Evolutionary conservation across 2,797 vertebrate species (phyloP), one percentile per base, ranked within the genome.

Genomic region (Cyprinodon diabolis): DNA sequence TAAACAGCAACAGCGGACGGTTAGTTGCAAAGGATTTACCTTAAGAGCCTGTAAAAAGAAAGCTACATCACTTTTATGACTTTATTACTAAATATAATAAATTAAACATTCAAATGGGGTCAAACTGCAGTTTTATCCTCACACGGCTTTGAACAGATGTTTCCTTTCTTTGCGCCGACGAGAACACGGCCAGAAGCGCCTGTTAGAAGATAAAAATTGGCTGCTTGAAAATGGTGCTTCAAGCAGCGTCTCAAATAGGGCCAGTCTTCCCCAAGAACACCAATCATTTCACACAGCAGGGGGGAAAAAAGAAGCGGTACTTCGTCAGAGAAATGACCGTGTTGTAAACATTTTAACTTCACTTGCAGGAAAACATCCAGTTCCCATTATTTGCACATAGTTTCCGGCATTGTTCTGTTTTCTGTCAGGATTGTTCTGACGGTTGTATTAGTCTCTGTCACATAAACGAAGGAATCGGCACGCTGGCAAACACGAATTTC

Each of bases 331-430:
- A 72, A 77, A 66, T 57, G 40, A 75, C 67, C 51, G 54, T 2
- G 40, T 69, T 23, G 60, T 74, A 43, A 80, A 79, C 78, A 74
- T 75, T 76, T 78, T 19, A 74, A 77, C 60, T 66, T 62, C 19
- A n/a, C 60, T 77, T 13, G 13, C 67, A 7, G 13, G 15, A 43
- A 81, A 74, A 79, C 75, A 52, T 12, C 65, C 74, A 57, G 65
- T 52, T 76, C 25, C 66, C 57, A 66, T 76, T 19, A 3, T 23
- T 76, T 68, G 25, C 51, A 8, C n/a, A 49, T 11, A 25, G 19
- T 71, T 52, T 23, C 13, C 15, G 55, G 15, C 30, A 23, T 52
- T 8, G 56, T 49, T 66, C 60, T 11, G 15, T 63, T 40, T 30
- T 47, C 55, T 7, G 13, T 60, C 49, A 25, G 13, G 52, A 63